Evolutionary conservation across 2,113 vertebrate genomes (phyloP), one percentile per base, ranked within the genome.

Genomic region (Pogonocichla stellata): DNA sequence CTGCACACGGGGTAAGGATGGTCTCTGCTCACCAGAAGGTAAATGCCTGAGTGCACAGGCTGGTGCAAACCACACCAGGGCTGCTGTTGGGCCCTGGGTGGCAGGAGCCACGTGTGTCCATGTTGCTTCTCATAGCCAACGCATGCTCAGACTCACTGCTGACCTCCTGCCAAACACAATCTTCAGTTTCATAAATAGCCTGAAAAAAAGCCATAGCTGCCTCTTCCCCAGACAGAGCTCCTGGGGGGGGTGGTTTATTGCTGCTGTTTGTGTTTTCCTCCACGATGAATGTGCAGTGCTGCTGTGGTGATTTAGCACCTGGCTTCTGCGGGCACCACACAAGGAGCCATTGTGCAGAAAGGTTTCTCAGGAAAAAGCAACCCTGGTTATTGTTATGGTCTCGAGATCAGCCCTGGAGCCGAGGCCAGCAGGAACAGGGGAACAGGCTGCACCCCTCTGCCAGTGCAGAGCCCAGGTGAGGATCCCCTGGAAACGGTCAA

Each of bases 71-170:
- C 11, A 5, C 25, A 23, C 60, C 71, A 8, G 36, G 33, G 60
- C 62, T 58, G 77, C 69, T 26, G 38, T 48, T 65, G 48, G 60
- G 7, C 36, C 47, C 48, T 54, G 47, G 24, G 1, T 22, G 73
- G 54, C 73, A 51, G 50, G 22, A 69, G 34, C 73, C 67, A 6
- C 0, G 0, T 24, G 10, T 45, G 66, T 22, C 67, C 36, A 3
- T 1, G 0, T 6, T 64, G 54, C 51, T 38, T 74, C n/a, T 71
- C 22, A 2, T 0, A 24, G 67, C 15, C 43, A 73, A 0, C 22
- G 14, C 1, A 3, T 15, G 42, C 25, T 42, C 53, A 34, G 83
- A 8, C 57, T 73, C 50, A 4, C 40, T 34, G 53, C 58, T 72
- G 31, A 18, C 53, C 71, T 67, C 33, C 62, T 80, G 80, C 45